These are phyloP conservation scores for Melolontha melolontha DNA, from an alignment of 2,888 invertebrate species.

Conservation along the genomic window DNA sequence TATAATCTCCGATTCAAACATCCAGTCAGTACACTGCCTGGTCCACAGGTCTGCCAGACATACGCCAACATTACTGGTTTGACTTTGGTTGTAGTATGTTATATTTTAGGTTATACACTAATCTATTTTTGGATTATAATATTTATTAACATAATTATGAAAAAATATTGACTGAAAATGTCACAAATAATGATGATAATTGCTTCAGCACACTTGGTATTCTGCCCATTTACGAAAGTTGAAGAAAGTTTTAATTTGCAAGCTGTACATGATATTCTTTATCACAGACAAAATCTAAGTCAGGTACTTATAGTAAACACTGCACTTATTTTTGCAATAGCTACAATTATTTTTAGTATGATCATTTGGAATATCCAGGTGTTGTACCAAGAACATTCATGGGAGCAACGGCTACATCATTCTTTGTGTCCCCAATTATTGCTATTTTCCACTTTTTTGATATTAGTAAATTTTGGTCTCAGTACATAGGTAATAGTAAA, in stretches of 20 bases:
- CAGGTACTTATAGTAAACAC: constrained; percentile 71
- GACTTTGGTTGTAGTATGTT: background rate
- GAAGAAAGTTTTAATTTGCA: constrained; percentile 99
- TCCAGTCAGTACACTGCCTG: background rate
- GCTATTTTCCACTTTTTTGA: constrained; percentile 75
- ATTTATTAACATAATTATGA: constrained; percentile 52
- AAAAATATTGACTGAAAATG: constrained; percentile 67
- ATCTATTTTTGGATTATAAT: constrained; percentile 56
- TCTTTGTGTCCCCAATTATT: constrained; percentile 82
- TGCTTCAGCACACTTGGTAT: constrained; percentile 82
- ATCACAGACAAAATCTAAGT: constrained; percentile 84
- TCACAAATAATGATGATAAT: constrained; percentile 80
- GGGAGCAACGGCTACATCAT: constrained; percentile 87
- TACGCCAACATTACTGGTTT: background rate
- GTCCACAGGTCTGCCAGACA: too few relatives aligned
- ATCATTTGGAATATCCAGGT: constrained; percentile 97
- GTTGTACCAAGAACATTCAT: constrained; percentile 97
- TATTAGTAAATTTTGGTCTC: constrained; percentile 87
- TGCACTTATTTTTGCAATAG: constrained; percentile 19
- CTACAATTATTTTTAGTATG: constrained; percentile 80
- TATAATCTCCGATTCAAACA: too few relatives aligned
- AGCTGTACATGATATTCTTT: constrained; percentile 96
- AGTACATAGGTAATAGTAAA: constrained; percentile 82
- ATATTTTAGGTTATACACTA: constrained; percentile 53
- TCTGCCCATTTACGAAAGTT: constrained; percentile 98